phyloP scores from a whole-genome alignment of 2,888 invertebrate species.

The Petrophora chlorosata region DNA sequence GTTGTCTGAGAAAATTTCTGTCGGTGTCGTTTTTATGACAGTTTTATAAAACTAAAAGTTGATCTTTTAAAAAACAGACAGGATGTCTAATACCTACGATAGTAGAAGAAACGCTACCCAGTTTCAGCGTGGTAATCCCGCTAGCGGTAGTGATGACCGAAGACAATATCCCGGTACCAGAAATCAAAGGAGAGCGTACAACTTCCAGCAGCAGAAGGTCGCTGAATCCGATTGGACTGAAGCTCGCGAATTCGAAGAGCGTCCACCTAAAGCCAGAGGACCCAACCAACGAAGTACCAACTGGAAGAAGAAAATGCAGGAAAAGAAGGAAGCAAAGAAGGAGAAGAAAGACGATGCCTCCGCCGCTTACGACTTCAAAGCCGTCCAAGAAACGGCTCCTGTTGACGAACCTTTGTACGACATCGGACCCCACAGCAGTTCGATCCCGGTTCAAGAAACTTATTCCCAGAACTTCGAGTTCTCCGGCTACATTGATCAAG shows the following conservation, averaged over 20 bases:
- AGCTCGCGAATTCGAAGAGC: slow-evolving; percentile 32
- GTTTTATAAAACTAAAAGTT: background rate
- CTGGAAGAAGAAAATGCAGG: slow-evolving; percentile 13
- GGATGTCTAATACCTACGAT: background rate
- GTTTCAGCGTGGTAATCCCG: background rate
- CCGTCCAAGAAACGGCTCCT: slow-evolving; percentile 36
- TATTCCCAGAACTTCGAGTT: slow-evolving; percentile 39
- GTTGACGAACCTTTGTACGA: slow-evolving; percentile 41
- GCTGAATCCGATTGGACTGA: slow-evolving; percentile 23
- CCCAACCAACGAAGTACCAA: slow-evolving; percentile 12
- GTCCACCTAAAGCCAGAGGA: slow-evolving; percentile 22
- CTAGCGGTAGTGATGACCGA: background rate
- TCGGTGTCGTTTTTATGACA: background rate
- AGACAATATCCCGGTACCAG: slow-evolving; percentile 18
- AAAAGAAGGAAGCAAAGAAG: slow-evolving; percentile 20
- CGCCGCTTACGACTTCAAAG: slow-evolving; percentile 26
- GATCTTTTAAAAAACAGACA: background rate
- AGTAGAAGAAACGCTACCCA: background rate
- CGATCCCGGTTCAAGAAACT: slow-evolving; percentile 34
- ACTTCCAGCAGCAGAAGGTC: slow-evolving; percentile 25
- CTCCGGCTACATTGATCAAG: slow-evolving; percentile 34
- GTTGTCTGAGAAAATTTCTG: too few relatives aligned
- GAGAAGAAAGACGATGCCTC: too few relatives aligned
- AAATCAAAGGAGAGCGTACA: slow-evolving; percentile 27
- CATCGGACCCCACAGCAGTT: slow-evolving; percentile 37